phyloP scores from a whole-genome alignment of 2,113 vertebrate genomes.

The Megaleporinus macrocephalus region DNA sequence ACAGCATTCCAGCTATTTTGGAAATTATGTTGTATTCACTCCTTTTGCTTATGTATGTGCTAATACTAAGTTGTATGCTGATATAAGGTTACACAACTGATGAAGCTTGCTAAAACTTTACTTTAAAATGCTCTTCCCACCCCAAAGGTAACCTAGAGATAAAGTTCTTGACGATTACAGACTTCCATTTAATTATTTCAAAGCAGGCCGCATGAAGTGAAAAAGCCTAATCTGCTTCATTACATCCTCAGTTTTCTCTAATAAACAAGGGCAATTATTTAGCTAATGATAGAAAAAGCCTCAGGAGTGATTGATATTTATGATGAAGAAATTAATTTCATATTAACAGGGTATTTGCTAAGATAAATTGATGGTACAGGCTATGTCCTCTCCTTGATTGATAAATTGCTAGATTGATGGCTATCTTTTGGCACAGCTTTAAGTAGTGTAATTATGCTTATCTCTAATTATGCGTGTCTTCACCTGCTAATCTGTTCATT shows the following conservation, averaged over 20 bases:
- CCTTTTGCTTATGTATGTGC: constrained; percentile 10
- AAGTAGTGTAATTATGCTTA: constrained; percentile 54
- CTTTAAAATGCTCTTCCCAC: not conserved
- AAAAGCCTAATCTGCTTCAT: constrained; percentile 50
- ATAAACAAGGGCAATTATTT: constrained; percentile 82
- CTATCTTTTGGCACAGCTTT: constrained; percentile 61
- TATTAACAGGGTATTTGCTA: constrained; percentile 80
- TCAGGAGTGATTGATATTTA: constrained; percentile 78
- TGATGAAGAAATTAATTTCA: constrained; percentile 77
- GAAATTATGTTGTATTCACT: no score
- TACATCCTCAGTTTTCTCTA: constrained; percentile 69
- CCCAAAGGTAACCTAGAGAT: not conserved
- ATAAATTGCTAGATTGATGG: constrained; percentile 75
- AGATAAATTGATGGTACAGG: constrained; percentile 78
- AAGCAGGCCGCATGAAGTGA: not conserved
- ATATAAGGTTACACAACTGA: constrained; percentile 21
- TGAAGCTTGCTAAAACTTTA: not conserved
- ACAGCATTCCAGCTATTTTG: no score
- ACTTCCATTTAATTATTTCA: not conserved
- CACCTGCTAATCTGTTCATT: not conserved
- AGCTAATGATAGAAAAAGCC: constrained; percentile 75
- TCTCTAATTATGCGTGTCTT: constrained; percentile 35
- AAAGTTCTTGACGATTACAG: not conserved
- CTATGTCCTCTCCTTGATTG: constrained; percentile 73
- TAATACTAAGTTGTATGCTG: constrained; percentile 1